A percentile compares a stretch with the other conserved stretches of the same genome.
phyloP scores from a whole-genome alignment of 2,113 vertebrate species.

The Orientallactaga bullata region DNA sequence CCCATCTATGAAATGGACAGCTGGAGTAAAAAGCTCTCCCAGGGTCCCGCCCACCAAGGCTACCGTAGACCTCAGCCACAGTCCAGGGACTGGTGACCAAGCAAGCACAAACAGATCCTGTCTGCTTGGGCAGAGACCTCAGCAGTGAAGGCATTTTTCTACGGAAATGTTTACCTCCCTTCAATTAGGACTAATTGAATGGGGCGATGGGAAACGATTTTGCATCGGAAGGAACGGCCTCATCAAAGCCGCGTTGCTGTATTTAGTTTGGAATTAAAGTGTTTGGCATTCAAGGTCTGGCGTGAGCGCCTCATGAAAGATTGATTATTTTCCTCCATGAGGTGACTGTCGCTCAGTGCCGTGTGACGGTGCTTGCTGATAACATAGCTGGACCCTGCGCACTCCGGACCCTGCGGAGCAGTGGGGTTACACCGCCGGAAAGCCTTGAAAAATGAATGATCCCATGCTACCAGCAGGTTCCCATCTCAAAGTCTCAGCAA shows the following conservation, averaged over 20 bases:
- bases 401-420: background rate
- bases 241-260: background rate
- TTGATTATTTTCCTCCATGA: conserved; percentile 43
- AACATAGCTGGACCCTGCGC: fast-evolving
- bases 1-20: background rate
- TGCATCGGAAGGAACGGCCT: background rate
- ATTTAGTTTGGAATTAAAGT: conserved; percentile 46
- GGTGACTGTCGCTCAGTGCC: background rate
- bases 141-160: background rate
- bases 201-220: background rate
- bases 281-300: background rate
- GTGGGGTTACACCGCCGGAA: background rate
- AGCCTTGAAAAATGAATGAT: background rate
- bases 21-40: background rate
- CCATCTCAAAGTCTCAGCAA: background rate
- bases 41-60: background rate
- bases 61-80: background rate
- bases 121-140: background rate
- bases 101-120: background rate
- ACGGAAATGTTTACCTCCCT: background rate
- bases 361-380: fast-evolving
- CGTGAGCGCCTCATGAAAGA: background rate
- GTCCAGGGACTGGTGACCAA: background rate
- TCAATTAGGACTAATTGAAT: background rate
- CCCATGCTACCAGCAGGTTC: background rate